Evolutionary conservation across 2,113 vertebrate genomes (phyloP), one percentile per base, ranked within the genome.

Genomic region (Hemichromis elongatus): DNA sequence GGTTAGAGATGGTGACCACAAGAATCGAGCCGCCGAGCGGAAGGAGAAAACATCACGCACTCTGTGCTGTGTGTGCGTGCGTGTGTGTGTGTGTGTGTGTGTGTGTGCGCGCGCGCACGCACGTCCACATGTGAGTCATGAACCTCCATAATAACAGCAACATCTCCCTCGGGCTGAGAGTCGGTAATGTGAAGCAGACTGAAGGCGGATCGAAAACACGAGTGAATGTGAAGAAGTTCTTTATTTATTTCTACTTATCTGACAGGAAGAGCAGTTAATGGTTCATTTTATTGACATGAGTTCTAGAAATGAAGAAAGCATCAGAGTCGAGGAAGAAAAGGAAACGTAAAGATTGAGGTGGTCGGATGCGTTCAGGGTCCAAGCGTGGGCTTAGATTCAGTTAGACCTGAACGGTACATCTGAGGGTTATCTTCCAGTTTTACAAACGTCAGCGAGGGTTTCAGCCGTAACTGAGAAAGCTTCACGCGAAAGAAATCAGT

Each of bases 1-100:
- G 83, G 28, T 30, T 53, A 80, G 53, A 86, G 84, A 24, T 5
- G 16, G 3, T 14, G n/a, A 88, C 90, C 91, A 81, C 92, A 92
- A 84, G 53, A 88, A 80, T 54, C 8, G 12, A 88, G 78, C 55
- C 14, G 45, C 40, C 14, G 26, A 80, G 61, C 45, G 82, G 83
- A 82, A 81, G 86, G 55, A 77, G 54, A 8, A 47, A 68, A 68
- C 87, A 57, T 78, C 45, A 66, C 45, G 85, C 53, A 80, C 5
- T 35, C 2, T 61, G n/a, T 63, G 81, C 26, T 12, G 59, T 56
- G 63, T 26, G 26, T 30, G 26, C 4, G 57, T 19, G 28, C 6
- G 57, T 45, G 37, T 5, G 12, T 28, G 12, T 8, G 54, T 47
- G 59, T 19, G 45, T 12, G 70, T 42, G 54, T 24, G 33, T 18